Evolutionary conservation across 2,888 invertebrate genomes (phyloP), one percentile per base, ranked within the genome.

Genomic region (Acheta domesticus): DNA sequence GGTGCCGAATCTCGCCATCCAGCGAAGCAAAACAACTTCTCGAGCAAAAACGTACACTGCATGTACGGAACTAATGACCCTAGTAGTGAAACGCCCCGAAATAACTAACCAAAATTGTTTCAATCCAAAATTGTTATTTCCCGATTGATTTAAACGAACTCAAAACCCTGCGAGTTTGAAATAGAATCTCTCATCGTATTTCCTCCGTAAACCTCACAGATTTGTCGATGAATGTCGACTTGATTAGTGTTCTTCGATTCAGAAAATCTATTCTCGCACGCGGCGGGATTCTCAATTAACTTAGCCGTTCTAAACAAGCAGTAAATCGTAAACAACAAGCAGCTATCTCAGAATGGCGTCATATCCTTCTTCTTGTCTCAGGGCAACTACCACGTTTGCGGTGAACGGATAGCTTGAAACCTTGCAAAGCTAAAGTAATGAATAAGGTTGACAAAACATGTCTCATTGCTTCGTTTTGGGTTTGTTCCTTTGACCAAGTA

Each of bases 221-320:
- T 12, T n/a, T 62, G 62, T 62, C 12, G 62, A 62, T 62, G 62
- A 74, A 75, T 21, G 5, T 2, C 2, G n/a, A n/a, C 2, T 75
- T 2, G 23, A 12, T 75, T 75, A n/a, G 23, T 19, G 48, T 74
- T 23, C 78, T 21, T 78, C 36, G 73, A 78, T 74, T 78, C 2
- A 78, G 78, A 78, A 78, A 78, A n/a, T 62, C 62, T 36, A 36
- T 5, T 36, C 0, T 36, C 36, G 1, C 74, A 78, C 16, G 62
- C 12, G 74, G 73, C n/a, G n/a, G 74, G 78, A 73, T 78, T 74
- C 14, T 78, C 78, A 36, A 78, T 3, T 74, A 74, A 73, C 73
- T 2, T 16, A 1, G 78, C 21, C 78, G 48, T 77, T 77, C 20
- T 48, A 77, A 48, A 0, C 77, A 77, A 77, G 12, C 50, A 77